phyloP scores from a whole-genome alignment of 2,113 vertebrate genomes.

The Elachura formosa region DNA sequence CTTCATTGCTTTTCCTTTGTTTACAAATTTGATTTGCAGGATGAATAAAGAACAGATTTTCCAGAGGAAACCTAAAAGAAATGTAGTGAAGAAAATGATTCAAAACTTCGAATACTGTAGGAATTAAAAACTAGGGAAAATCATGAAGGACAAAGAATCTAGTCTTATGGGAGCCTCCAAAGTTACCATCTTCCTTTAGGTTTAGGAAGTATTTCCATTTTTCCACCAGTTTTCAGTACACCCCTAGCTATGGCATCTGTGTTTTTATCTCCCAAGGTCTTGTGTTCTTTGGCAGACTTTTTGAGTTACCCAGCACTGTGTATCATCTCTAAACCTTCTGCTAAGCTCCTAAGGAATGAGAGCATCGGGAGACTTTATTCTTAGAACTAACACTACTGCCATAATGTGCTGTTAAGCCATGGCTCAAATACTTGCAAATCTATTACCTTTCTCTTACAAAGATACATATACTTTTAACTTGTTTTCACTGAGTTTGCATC shows the following conservation, averaged over 20 bases:
- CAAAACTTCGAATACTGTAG: background rate
- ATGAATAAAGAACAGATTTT: background rate
- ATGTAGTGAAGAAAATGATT: background rate
- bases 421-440: slow-evolving; percentile 6
- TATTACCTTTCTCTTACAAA: background rate
- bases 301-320: background rate
- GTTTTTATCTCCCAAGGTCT: slow-evolving; percentile 47
- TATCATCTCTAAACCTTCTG: slow-evolving; percentile 39
- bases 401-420: background rate
- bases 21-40: background rate
- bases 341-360: slow-evolving; percentile 13
- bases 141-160: background rate
- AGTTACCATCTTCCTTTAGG: background rate
- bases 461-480: background rate
- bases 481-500: background rate
- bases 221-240: slow-evolving; percentile 37
- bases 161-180: background rate
- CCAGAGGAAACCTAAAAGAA: background rate
- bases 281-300: slow-evolving; percentile 46
- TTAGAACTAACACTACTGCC: background rate
- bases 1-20: background rate
- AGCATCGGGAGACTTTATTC: slow-evolving; percentile 43
- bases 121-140: background rate
- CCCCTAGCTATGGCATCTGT: slow-evolving; percentile 23
- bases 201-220: slow-evolving; percentile 16